These are phyloP conservation scores for Leistus spinibarbis DNA, from an alignment of 2,888 invertebrate genomes.

Conservation along the genomic window DNA sequence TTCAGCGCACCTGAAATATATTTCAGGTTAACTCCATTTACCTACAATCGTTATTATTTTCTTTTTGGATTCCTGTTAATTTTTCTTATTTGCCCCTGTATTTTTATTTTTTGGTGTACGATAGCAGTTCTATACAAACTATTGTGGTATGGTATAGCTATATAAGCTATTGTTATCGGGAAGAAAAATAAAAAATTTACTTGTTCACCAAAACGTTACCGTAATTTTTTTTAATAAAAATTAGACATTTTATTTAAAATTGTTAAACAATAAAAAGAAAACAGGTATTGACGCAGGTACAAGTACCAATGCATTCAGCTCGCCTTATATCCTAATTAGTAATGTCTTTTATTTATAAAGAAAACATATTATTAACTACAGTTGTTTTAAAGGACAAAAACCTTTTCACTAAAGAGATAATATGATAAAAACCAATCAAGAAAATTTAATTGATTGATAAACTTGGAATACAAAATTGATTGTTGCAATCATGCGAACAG, in stretches of 20 bases:
- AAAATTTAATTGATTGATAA: too few species aligned
- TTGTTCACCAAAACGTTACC: neutral
- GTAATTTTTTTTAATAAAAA: neutral
- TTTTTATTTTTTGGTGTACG: neutral
- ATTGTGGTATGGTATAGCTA: neutral
- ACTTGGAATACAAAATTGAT: too few species aligned
- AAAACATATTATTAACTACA: too few species aligned
- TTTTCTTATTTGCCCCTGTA: neutral
- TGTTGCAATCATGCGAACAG: too few species aligned
- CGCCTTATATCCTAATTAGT: too few species aligned
- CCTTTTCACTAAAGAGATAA: too few species aligned
- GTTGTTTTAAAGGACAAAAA: too few species aligned
- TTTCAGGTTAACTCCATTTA: slow-evolving; percentile 23
- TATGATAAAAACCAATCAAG: too few species aligned
- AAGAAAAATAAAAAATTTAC: neutral
- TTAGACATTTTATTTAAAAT: neutral
- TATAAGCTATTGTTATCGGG: neutral
- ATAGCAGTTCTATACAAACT: neutral
- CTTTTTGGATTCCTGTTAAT: neutral
- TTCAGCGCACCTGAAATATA: slow-evolving; percentile 30
- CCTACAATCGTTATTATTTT: neutral
- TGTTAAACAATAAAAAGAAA: too few species aligned
- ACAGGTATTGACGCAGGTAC: too few species aligned
- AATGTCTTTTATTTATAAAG: too few species aligned
- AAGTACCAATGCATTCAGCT: neutral